These are phyloP conservation scores for Carassius gibelio DNA, from an alignment of 2,113 vertebrate species.

Conservation along the genomic window DNA sequence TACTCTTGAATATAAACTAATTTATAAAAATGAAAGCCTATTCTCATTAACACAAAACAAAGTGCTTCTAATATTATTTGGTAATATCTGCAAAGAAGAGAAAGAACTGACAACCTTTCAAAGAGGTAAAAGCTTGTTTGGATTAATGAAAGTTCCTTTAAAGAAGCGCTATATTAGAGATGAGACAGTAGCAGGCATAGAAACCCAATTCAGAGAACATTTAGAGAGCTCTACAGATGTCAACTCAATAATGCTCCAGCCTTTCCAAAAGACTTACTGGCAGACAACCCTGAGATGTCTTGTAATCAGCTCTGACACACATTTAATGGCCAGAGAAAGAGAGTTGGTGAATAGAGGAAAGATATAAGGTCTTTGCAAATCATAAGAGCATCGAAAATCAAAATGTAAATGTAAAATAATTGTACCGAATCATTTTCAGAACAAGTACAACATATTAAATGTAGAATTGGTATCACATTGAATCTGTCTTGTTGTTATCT, in stretches of 20 bases:
- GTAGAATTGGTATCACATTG: neutral
- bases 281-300: slow-evolving; percentile 43
- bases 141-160: slow-evolving; percentile 24
- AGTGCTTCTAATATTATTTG: neutral
- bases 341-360: slow-evolving; percentile 18
- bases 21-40: neutral
- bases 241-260: slow-evolving; percentile 50
- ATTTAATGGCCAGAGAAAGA: slow-evolving; percentile 39
- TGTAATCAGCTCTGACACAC: slow-evolving; percentile 54
- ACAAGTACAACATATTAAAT: neutral
- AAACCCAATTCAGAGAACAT: slow-evolving; percentile 42
- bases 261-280: slow-evolving; percentile 45
- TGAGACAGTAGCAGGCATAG: slow-evolving; percentile 27
- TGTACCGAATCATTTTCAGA: neutral
- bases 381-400: slow-evolving; percentile 14
- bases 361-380: slow-evolving; percentile 11
- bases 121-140: slow-evolving; percentile 17
- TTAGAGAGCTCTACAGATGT: slow-evolving; percentile 49
- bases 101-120: neutral
- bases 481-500: neutral
- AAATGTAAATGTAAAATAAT: neutral
- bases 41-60: neutral
- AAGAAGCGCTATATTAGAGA: neutral
- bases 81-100: neutral
- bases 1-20: neutral